Conservation (phyloP, 2,113 vertebrate species). For the Thamnophis sirtalis region DNA sequence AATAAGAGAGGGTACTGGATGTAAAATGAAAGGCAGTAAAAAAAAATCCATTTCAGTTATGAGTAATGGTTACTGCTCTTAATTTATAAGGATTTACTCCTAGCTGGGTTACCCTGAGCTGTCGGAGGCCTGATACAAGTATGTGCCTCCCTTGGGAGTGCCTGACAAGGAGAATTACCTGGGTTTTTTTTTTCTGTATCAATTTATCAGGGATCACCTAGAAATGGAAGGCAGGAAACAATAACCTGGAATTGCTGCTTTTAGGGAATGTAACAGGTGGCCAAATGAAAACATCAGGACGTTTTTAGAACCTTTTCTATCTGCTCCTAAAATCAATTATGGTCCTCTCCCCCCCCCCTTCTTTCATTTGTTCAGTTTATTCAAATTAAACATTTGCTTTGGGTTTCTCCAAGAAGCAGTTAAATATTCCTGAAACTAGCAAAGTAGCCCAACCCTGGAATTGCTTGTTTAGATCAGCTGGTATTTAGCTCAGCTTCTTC, state of each 20-base stretch:
- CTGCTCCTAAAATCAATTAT: background rate
- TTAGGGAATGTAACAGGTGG: background rate
- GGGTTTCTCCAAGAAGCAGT: background rate
- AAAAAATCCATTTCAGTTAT: background rate
- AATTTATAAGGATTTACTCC: background rate
- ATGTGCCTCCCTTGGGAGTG: background rate
- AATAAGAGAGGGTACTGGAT: background rate
- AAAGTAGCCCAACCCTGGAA: background rate
- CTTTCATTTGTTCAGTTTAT: background rate
- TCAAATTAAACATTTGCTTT: background rate
- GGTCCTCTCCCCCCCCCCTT: too few relatives aligned
- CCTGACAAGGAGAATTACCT: background rate
- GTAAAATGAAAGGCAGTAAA: background rate
- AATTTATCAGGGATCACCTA: background rate
- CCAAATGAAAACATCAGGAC: background rate
- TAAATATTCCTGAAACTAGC: background rate
- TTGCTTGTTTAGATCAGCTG: background rate
- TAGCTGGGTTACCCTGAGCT: background rate
- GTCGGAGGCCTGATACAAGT: background rate
- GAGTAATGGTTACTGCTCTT: background rate
- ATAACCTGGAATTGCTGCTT: background rate
- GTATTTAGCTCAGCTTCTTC: background rate
- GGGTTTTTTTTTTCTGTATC: background rate
- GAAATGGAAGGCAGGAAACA: background rate
- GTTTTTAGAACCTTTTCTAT: background rate